Evolutionary conservation across 2,113 vertebrate genomes (phyloP), one percentile per base, ranked within the genome.

Genomic region (Thymallus thymallus): DNA sequence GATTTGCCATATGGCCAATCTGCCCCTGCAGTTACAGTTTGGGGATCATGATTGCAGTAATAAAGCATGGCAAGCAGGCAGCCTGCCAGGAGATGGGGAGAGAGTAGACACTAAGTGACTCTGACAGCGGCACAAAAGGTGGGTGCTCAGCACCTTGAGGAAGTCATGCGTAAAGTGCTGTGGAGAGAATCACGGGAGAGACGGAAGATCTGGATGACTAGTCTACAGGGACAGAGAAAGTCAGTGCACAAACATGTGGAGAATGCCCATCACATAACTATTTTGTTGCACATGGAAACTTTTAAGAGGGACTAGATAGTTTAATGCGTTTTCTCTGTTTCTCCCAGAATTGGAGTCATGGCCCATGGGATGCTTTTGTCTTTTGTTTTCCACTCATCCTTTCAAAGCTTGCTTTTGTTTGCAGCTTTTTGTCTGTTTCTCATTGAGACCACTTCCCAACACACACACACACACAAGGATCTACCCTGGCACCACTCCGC

Each of bases 91-190:
- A 85, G 77, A 84, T 84, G 77, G 35, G 35, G 9, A 41, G 35
- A 12, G 9, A 41, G 9, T 41, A 41, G 76, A 83, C 83, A 65
- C 55, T 88, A 81, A 89, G 48, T 63, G 22, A 79, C 58, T 84
- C 72, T 82, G 89, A 92, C 89, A 90, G 85, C 76, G 72, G 76
- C 76, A 68, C 45, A 46, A 16, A 10, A 60, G 7, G 60, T 9
- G 61, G 24, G 32, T 24, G 45, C n/a, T 48, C 58, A 76, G 32
- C 18, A 24, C 51, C 76, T 45, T 71, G 72, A 5, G 56, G 68
- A 87, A 89, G 84, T 83, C 83, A 83, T 81, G 88, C 80, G 71
- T 84, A 71, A 80, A 86, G 70, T 41, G 48, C n/a, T 26, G 26
- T 29, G 62, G 16, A 65, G 70, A n/a, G 18, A 72, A 18, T 45